Percentiles rank a stretch among this genome's conserved stretches.
Evolutionary conservation across 1,140 invertebrate species (phyloP).

Genomic region (Dufourea novaeangliae): DNA sequence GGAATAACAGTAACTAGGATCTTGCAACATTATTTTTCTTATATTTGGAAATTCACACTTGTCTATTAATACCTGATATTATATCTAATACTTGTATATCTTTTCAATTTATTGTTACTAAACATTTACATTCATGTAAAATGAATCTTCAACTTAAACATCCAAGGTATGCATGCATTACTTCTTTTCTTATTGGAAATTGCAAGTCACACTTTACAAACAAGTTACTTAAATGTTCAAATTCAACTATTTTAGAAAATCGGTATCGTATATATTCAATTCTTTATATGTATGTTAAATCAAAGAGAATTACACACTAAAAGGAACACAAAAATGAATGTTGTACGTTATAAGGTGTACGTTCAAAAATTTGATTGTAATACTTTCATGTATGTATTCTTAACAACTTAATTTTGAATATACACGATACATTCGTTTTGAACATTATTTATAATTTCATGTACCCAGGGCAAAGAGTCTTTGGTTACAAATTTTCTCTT

Average conservation of each 20-base stretch:
- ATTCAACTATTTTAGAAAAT: conserved; percentile 20
- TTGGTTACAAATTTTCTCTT: conserved; percentile 54
- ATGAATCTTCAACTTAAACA: conserved; percentile 13
- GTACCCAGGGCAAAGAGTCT: conserved; percentile 44
- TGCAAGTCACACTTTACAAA: conserved; percentile 26
- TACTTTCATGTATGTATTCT: conserved; percentile 2
- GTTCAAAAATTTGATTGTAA: conserved; percentile 17
- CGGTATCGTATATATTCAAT: conserved; percentile 36
- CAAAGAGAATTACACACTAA: background rate
- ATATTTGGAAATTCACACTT: conserved; percentile 30
- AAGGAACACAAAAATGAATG: background rate
- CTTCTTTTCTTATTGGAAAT: background rate
- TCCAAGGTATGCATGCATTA: conserved; percentile 9
- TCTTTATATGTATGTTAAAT: conserved; percentile 1
- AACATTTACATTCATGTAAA: conserved; percentile 6
- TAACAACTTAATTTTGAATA: conserved; percentile 27
- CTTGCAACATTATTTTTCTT: background rate
- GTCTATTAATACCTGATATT: conserved; percentile 2
- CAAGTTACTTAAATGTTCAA: conserved; percentile 12
- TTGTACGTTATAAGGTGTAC: background rate
- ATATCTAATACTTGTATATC: conserved; percentile 4
- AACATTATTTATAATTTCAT: conserved; percentile 13
- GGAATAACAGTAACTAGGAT: background rate
- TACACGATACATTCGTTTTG: conserved; percentile 31
- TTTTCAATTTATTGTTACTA: background rate